Evolutionary conservation across 2,888 invertebrate species (phyloP), one percentile per base, ranked within the genome.

Genomic region (Brachyptera risi): DNA sequence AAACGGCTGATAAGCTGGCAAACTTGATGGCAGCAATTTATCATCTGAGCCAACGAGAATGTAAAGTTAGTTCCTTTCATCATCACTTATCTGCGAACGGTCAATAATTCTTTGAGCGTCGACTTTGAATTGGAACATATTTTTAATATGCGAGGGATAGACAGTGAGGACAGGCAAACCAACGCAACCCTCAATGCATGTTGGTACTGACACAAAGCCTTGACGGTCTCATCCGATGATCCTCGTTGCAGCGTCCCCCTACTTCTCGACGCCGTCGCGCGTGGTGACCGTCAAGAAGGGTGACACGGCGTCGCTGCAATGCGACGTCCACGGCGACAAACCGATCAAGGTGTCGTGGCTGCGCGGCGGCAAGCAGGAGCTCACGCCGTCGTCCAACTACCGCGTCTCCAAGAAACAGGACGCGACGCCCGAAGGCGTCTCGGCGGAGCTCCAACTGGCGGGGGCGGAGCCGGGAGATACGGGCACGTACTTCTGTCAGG

Each of bases 301-400:
- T 13, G 86, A 88, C 70, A 85, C 85, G 3, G 86, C 88, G 13
- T 80, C 83, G 49, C 75, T 90, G 68, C 84, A 85, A 69, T 90
- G 90, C 72, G 83, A 87, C 71, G 88, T 90, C 2, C 85, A 86
- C 69, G 90, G 90, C 3, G 90, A 90, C 74, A 86, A 86, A 71
- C 90, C 90, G 57, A 83, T 90, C 69, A 88, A 83, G 68, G 84
- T 90, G 58, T 80, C 83, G 60, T 90, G 90, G 90, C 79, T 87
- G 70, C 80, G 83, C 68, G 83, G 84, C 63, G 86, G 86, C 66
- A 87, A 85, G 73, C 80, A 80, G 60, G 85, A 86, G 69, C 73
- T 87, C 63, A 86, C 84, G 73, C 85, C 87, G 27, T 84, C 86
- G 42, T 85, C 85, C 63, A 87, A 87, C 75, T 87, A 87, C 75